A percentile compares a stretch with the other conserved stretches of the same genome.
phyloP scores from a whole-genome alignment of 2,797 vertebrate species.

The Pangasius djambal region DNA sequence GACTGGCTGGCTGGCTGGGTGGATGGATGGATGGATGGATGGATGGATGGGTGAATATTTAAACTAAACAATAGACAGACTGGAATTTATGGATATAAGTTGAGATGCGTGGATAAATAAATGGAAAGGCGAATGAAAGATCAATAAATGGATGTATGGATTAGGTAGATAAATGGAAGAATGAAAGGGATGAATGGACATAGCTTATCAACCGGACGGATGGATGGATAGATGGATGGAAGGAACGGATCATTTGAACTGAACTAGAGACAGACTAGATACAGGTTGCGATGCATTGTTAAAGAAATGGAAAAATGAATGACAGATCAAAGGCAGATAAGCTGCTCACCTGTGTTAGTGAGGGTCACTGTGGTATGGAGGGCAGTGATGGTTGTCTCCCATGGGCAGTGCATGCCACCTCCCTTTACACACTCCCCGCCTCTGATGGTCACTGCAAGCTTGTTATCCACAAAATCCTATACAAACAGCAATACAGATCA shows the following conservation, averaged over 20 bases:
- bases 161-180: neutral
- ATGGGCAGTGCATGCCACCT: constrained; percentile 71
- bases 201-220: neutral
- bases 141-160: neutral
- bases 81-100: neutral
- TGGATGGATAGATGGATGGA: neutral
- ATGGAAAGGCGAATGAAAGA: neutral
- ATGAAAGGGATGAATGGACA: neutral
- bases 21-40: neutral
- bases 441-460: constrained; percentile 74
- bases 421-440: constrained; percentile 70
- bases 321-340: neutral
- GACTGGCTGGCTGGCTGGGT: neutral
- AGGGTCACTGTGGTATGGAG: constrained; percentile 75
- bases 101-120: too few species aligned
- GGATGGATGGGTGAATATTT: neutral
- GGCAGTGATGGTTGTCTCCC: constrained; percentile 74
- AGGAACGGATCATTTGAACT: neutral
- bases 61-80: neutral
- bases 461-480: constrained; percentile 84
- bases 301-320: neutral
- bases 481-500: constrained; percentile 30
- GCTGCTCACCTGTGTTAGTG: constrained; percentile 76
- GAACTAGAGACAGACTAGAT: neutral
- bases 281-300: neutral